phyloP scores from a whole-genome alignment of 2,888 invertebrate genomes.

The Mesorhabditis sp. region DNA sequence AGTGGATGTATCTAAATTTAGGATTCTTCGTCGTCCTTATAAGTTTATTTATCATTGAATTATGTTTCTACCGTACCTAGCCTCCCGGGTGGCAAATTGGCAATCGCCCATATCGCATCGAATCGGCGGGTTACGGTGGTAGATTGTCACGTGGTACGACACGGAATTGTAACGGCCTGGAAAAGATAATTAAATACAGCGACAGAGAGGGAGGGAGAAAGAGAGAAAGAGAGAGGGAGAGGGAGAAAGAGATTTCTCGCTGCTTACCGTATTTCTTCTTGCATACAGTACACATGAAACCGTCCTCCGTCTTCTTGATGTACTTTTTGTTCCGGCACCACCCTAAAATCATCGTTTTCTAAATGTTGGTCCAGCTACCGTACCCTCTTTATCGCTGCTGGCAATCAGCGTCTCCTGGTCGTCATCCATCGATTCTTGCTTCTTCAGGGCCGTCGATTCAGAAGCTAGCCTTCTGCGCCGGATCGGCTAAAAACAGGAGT shows the following conservation, averaged over 20 bases:
- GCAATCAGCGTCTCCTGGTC: not conserved
- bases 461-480: not conserved
- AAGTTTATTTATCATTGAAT: not conserved
- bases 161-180: slow-evolving; percentile 56
- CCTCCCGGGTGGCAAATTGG: slow-evolving; percentile 54
- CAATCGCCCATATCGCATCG: slow-evolving; percentile 55
- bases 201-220: not conserved
- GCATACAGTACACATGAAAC: slow-evolving; percentile 55
- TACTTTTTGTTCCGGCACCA: slow-evolving; percentile 59
- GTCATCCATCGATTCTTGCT: slow-evolving; percentile 6
- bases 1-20: slow-evolving; percentile 49
- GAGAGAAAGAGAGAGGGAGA: slow-evolving; percentile 5
- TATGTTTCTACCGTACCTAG: slow-evolving; percentile 15
- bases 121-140: slow-evolving; percentile 58
- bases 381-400: slow-evolving; percentile 2
- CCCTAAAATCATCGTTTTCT: slow-evolving; percentile 20
- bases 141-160: slow-evolving; percentile 58
- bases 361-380: too few relatives aligned
- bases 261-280: slow-evolving; percentile 51
- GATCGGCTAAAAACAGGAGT: not conserved
- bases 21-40: slow-evolving; percentile 21
- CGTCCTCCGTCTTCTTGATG: slow-evolving; percentile 49
- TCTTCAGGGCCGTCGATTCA: not conserved
- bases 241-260: slow-evolving; percentile 14
- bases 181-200: not conserved